Base-by-base conservation (phyloP, 2,888 invertebrate genomes). In the Boloria euphrosyne region DNA sequence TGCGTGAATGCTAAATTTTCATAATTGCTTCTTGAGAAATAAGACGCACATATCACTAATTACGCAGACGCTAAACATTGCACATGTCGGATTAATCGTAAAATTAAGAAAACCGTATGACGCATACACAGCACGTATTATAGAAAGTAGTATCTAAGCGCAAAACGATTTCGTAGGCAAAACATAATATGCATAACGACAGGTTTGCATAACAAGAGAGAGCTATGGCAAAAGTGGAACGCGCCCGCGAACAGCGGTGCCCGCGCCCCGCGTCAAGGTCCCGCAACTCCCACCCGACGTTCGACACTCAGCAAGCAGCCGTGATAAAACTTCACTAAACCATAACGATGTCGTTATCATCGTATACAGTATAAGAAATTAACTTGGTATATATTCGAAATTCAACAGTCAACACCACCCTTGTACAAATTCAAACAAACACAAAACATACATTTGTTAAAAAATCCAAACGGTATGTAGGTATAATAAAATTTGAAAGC, bases 131-230 rank as follows among this genome's bases (percentile, higher is more conserved):
- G 65, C 66, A 77, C 76, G 76, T 76, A 80, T 82, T 80, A 83
- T 89, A 86, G 86, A 88, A 88, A 88, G 88, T 84, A 80, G 80
- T 83, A 83, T 84, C 75, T 82, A 83, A 81, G 78, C 77, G 76
- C 78, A 79, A 81, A 83, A 81, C 84, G 79, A 86, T 85, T 87
- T 83, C 79, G 82, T 83, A 76, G 79, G 82, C 82, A 84, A 83
- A 85, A 83, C 89, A 87, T 90, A 90, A 89, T 86, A 89, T 87
- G 86, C 90, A 89, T 90, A 89, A 90, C 89, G 89, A 82, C 85
- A 85, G 80, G 85, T 90, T 91, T 91, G 90, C 91, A 91, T 90
- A 91, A 91, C 85, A 87, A 90, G 90, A 91, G 90, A 91, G 90
- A 91, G 90, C 87, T 86, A 82, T 69, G 80, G 80, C 80, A 79